Base-by-base conservation (phyloP, 2,888 invertebrate genomes). In the Urechis unicinctus region DNA sequence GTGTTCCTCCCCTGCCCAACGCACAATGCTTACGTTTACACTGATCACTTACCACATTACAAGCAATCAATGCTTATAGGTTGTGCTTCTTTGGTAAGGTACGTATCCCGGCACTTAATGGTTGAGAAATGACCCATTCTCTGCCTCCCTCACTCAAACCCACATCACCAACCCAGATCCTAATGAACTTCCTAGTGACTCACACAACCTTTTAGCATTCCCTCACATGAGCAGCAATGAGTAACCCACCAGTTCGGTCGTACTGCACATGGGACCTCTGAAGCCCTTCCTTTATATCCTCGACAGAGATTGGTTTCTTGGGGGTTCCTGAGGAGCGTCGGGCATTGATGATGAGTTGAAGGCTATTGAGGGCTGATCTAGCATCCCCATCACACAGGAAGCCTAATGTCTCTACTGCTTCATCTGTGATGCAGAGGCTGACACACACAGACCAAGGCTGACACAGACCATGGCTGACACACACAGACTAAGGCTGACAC, bases 331-430 rank as follows among this genome's bases (percentile, higher is more conserved):
- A 6, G 21, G 6, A 17, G 6, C 5, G 6, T 21, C 52, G 80
- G 28, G 85, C 82, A 56, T 83, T 82, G 4, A 88, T 72, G 1
- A 87, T 84, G 62, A 89, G 79, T 76, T 89, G 88, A 9, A 90
- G 79, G 60, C 87, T 86, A 58, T 86, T 86, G 44, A 90, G 81
- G 13, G 89, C 89, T 66, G 86, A 84, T 64, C 90, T 80, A 4
- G 89, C 89, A 80, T 90, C 89, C 1, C 90, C 90, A 75, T 89
- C 89, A 70, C 87, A 86, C 53, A 88, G 83, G 70, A 86, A 86
- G 1, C 88, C 85, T 50, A 90, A 70, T 85, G 86, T 87, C 55
- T 81, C 78, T 50, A 89, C 69, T 1, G 88, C 86, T 41, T 80
- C 79, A 57, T 81, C 79, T 69, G 87, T 85, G 55, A 73, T 66